Evolutionary conservation across 2,888 invertebrate species (phyloP).

Genomic region (Metellina segmentata): DNA sequence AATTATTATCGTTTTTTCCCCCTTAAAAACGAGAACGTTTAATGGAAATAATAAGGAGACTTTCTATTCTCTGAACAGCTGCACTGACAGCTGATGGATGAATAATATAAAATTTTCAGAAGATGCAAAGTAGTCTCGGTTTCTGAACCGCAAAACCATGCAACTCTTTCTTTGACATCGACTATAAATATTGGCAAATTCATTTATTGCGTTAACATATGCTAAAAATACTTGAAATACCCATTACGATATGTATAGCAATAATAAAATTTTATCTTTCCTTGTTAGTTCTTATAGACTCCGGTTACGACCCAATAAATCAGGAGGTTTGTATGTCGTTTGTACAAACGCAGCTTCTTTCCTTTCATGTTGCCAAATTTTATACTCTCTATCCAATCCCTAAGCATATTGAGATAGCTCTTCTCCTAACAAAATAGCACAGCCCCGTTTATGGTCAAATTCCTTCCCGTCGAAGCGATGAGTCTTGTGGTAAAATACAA

Average conservation of each 20-base stretch:
- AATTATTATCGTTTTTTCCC: no score
- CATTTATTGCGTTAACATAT: neutral
- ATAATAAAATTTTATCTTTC: neutral
- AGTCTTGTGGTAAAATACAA: no score
- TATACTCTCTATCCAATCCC: neutral
- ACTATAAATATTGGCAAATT: neutral
- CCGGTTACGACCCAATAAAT: constrained; percentile 28
- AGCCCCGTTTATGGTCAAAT: neutral
- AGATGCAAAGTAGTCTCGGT: no score
- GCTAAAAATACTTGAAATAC: neutral
- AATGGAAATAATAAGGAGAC: no score
- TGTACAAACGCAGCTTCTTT: neutral
- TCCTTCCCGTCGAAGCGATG: neutral
- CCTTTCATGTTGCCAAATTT: neutral
- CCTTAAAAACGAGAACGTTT: no score
- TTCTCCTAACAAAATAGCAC: neutral
- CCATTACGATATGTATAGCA: neutral
- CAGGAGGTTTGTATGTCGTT: neutral
- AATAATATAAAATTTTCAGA: no score
- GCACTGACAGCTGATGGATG: no score
- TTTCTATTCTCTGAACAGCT: no score
- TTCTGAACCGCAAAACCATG: no score
- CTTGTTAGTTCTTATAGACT: constrained; percentile 32
- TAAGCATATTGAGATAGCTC: neutral
- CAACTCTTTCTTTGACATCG: no score